Conservation (phyloP, 2,113 vertebrate genomes). For the Vimba vimba region DNA sequence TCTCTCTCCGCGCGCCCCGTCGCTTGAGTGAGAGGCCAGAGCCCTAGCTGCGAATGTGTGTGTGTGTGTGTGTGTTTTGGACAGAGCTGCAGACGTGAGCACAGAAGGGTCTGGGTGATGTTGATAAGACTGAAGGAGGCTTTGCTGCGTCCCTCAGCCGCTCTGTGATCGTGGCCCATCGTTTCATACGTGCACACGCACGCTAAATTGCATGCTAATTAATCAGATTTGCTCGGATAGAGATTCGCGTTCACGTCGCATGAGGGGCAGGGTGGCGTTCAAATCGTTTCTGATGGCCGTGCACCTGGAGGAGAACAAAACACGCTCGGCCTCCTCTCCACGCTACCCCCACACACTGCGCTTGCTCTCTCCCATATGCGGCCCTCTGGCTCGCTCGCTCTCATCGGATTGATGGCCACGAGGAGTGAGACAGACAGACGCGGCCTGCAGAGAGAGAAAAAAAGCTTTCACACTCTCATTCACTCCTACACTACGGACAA, state of each 20-base stretch:
- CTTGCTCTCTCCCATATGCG: not conserved
- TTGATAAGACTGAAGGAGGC: constrained; percentile 59
- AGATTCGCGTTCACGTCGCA: constrained; percentile 2
- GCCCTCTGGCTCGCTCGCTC: constrained; percentile 9
- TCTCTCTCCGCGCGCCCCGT: constrained; percentile 47
- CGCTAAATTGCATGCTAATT: constrained; percentile 22
- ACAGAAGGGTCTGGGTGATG: constrained; percentile 55
- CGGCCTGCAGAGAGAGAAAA: constrained; percentile 40
- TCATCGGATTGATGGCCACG: constrained; percentile 34
- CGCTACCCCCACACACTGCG: constrained; percentile 28
- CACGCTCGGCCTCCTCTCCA: not conserved
- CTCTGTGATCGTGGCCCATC: constrained; percentile 39
- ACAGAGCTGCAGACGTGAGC: constrained; percentile 47
- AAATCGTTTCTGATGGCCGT: constrained; percentile 46
- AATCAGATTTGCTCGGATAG: constrained; percentile 14
- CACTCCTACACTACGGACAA: constrained; percentile 52
- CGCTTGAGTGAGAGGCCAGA: constrained; percentile 55
- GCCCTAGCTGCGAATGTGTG: constrained; percentile 42
- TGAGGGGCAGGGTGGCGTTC: constrained; percentile 13
- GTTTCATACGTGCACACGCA: constrained; percentile 17
- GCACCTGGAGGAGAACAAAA: constrained; percentile 51
- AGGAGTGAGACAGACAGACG: constrained; percentile 52
- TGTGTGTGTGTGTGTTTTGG: constrained; percentile 34
- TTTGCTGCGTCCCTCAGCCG: constrained; percentile 48
- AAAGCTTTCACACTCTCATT: constrained; percentile 50